Conservation (phyloP, 2,888 invertebrate species). For the Carterocephalus palaemon region DNA sequence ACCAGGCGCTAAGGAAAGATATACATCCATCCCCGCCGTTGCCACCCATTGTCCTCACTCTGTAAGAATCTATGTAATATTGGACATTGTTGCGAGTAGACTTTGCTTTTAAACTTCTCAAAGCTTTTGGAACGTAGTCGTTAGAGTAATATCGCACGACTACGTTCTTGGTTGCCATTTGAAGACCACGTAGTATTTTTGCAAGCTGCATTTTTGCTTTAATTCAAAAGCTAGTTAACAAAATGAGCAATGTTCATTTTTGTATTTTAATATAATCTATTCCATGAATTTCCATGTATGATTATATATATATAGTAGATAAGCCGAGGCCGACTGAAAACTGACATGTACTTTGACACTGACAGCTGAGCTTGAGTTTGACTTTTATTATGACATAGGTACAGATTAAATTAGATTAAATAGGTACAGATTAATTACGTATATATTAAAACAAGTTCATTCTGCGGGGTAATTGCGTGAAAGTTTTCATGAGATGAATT, state of each 20-base stretch:
- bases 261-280: neutral
- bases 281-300: no score
- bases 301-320: no score
- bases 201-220: constrained; percentile 8
- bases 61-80: constrained; percentile 85
- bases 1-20: constrained; percentile 89
- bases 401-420: no score
- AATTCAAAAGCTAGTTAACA: neutral
- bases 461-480: no score
- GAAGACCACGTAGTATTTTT: neutral
- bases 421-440: no score
- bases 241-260: neutral
- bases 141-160: constrained; percentile 41
- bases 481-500: no score
- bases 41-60: constrained; percentile 86
- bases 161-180: neutral
- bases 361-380: no score
- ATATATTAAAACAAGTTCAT: no score
- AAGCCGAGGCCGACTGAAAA: no score
- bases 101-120: constrained; percentile 64
- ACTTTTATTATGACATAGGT: no score
- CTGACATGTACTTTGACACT: no score
- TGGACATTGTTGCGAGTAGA: constrained; percentile 63
- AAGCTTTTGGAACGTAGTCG: constrained; percentile 53
- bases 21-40: constrained; percentile 96